Evolutionary conservation across 2,797 vertebrate species (phyloP), one percentile per base, ranked within the genome.

Genomic region (Onychomys arenicola): DNA sequence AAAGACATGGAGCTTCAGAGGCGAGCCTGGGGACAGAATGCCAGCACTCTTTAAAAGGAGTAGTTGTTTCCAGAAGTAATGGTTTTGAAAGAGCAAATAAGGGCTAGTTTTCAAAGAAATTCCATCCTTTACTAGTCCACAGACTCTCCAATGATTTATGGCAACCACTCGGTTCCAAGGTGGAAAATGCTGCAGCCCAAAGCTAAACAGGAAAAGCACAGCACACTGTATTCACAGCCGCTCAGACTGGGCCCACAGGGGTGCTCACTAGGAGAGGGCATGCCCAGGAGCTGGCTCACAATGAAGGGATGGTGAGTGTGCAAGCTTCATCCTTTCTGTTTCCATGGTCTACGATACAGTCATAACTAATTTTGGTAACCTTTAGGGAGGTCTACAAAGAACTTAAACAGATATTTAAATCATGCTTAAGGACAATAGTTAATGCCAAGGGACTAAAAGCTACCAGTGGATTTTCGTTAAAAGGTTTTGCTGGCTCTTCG

Each of bases 21-120:
- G 34, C 49, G 46, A 85, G 25, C 10, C 1, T 4, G 4, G 23
- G 23, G 16, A 77, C 17, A 89, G 57, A 84, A 61, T 75, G 40
- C 27, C 61, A 89, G 52, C 23, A 29, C 5, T 73, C 57, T 82
- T 80, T 32, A 81, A 16, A 67, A 81, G 46, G n/a, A 85, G 25
- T 25, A 90, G 34, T 67, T 82, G 17, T 49, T 94, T 12, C 59
- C 34, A 89, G 63, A 93, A 94, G 13, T 69, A 85, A 95, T 87
- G 73, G 32, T 77, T 55, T 40, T 43, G 73, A 43, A 46, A 76
- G 75, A 76, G 13, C 25, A 80, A 80, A 43, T 37, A 84, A 73
- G 46, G 19, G 23, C 55, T 1, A 77, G 6, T 84, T 80, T 71
- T 63, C 13, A 69, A 75, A 80, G 21, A 67, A 80, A 84, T 84